Conservation (phyloP, 2,888 invertebrate species). For the Aporophyla nigra region DNA sequence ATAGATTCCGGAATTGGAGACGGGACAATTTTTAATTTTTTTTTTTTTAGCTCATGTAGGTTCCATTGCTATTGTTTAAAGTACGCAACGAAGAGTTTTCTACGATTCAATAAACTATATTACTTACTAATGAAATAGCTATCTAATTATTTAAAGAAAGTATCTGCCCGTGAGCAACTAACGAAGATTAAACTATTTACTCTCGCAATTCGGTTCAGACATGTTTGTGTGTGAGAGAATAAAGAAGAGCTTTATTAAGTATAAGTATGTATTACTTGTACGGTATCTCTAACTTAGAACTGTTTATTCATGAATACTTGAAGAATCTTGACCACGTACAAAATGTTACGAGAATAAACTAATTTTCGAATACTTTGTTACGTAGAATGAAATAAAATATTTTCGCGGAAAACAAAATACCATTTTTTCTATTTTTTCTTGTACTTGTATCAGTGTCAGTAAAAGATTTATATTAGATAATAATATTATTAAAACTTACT, state of each 20-base stretch:
- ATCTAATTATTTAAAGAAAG: neutral
- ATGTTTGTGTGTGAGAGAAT: neutral
- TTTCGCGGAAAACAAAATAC: neutral
- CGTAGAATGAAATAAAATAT: neutral
- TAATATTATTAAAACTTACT: slow-evolving; percentile 7
- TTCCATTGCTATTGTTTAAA: neutral
- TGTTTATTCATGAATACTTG: neutral
- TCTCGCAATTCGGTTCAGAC: slow-evolving; percentile 5
- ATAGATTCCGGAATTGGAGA: neutral
- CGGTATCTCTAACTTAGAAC: neutral
- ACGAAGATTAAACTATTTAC: neutral
- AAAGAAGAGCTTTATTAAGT: slow-evolving; percentile 18
- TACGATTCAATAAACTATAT: neutral
- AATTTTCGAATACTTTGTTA: neutral
- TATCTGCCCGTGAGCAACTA: neutral
- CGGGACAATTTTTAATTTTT: neutral
- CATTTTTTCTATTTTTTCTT: neutral
- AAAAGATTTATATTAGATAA: neutral
- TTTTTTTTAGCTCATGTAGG: neutral
- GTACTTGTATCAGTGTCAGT: neutral
- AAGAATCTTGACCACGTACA: neutral
- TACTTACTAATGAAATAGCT: neutral
- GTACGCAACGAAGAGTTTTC: neutral
- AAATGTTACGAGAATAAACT: neutral
- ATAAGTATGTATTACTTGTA: neutral